Conservation (phyloP, 2,888 invertebrate species). For the Eilema griseolum region DNA sequence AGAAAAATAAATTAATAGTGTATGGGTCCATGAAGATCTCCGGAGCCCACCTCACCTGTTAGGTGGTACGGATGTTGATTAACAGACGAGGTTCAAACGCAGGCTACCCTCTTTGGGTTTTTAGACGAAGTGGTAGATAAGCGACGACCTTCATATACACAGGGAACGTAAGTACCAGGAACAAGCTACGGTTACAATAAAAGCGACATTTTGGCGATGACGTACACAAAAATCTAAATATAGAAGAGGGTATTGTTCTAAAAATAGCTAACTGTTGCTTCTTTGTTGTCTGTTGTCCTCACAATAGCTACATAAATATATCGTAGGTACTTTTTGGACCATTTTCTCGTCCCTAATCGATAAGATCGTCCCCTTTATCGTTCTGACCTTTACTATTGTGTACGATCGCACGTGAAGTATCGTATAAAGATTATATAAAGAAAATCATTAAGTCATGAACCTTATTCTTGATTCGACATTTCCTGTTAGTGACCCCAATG, state of each 20-base stretch:
- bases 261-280: slow-evolving; percentile 30
- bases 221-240: slow-evolving; percentile 14
- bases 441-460: slow-evolving; percentile 32
- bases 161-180: not conserved
- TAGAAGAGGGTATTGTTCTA: slow-evolving; percentile 23
- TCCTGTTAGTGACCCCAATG: slow-evolving; percentile 37
- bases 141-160: not conserved
- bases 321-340: slow-evolving; percentile 20
- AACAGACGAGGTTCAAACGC: too few species aligned
- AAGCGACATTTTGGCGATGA: slow-evolving; percentile 6
- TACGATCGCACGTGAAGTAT: slow-evolving; percentile 17
- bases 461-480: slow-evolving; percentile 42
- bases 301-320: slow-evolving; percentile 14
- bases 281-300: slow-evolving; percentile 18
- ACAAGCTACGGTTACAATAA: not conserved
- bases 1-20: too few species aligned
- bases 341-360: slow-evolving; percentile 29
- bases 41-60: too few species aligned
- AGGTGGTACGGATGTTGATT: too few species aligned
- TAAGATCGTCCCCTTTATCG: slow-evolving; percentile 30
- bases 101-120: too few species aligned
- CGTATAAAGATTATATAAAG: slow-evolving; percentile 23
- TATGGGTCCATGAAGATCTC: too few species aligned
- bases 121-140: not conserved
- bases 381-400: slow-evolving; percentile 23